phyloP scores from a whole-genome alignment of 1,140 invertebrate species.

The Heliconius congener region DNA sequence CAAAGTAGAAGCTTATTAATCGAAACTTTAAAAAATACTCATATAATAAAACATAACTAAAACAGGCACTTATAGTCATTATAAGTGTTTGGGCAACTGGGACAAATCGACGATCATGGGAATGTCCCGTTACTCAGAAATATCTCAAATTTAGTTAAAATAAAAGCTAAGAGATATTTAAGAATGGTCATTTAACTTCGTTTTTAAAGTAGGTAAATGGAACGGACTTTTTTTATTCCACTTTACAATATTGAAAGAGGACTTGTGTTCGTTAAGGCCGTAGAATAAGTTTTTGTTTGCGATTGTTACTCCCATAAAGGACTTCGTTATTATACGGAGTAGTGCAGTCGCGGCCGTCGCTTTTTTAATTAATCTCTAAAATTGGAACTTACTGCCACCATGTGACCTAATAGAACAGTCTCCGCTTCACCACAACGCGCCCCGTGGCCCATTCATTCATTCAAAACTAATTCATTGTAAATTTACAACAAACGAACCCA shows the following conservation, averaged over 20 bases:
- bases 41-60: no score
- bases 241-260: background rate
- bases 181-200: background rate
- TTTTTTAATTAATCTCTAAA: background rate
- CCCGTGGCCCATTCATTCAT: background rate
- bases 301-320: conserved; percentile 17
- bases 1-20: no score
- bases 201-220: background rate
- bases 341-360: background rate
- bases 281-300: conserved; percentile 14
- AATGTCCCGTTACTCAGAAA: no score
- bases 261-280: background rate
- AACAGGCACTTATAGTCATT: no score
- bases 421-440: background rate
- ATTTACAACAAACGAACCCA: background rate
- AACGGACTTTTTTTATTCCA: background rate
- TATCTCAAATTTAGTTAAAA: no score
- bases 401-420: background rate
- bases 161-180: no score
- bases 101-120: no score
- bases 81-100: no score
- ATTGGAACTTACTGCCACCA: background rate
- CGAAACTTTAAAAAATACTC: no score
- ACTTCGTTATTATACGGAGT: conserved; percentile 20
- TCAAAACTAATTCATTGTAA: background rate